Conservation (phyloP, 2,888 invertebrate genomes). For the Melanargia galathea region DNA sequence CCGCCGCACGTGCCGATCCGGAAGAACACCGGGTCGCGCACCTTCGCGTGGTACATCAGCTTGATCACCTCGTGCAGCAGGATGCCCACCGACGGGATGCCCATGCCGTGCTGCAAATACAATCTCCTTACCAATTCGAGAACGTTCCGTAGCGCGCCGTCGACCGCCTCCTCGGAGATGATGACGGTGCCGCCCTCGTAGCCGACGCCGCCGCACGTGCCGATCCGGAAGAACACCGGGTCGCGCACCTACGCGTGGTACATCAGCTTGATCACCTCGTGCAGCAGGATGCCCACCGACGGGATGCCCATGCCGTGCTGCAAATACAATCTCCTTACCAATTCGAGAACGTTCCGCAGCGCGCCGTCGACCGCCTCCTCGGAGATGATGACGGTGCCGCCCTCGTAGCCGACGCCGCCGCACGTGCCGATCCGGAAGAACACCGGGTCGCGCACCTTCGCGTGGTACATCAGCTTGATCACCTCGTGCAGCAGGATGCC, state of each 20-base stretch:
- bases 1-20: slow-evolving; percentile 97
- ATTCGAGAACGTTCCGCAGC: slow-evolving; percentile 89
- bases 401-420: slow-evolving; percentile 95
- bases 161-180: slow-evolving; percentile 95
- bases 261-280: slow-evolving; percentile 98
- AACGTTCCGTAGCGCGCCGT: slow-evolving; percentile 90
- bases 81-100: slow-evolving; percentile 97
- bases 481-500: slow-evolving; percentile 97
- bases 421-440: slow-evolving; percentile 97
- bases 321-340: slow-evolving; percentile 81
- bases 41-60: slow-evolving; percentile 95
- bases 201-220: slow-evolving; percentile 97
- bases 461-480: slow-evolving; percentile 97
- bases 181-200: slow-evolving; percentile 96
- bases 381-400: slow-evolving; percentile 96
- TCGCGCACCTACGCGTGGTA: slow-evolving; percentile 92
- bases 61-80: slow-evolving; percentile 98
- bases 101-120: slow-evolving; percentile 95
- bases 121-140: slow-evolving; percentile 89
- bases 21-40: slow-evolving; percentile 93
- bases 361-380: slow-evolving; percentile 96
- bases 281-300: slow-evolving; percentile 96
- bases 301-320: slow-evolving; percentile 99
- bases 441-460: slow-evolving; percentile 90
- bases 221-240: slow-evolving; percentile 96